Evolutionary conservation across 2,113 vertebrate genomes (phyloP), one percentile per base, ranked within the genome.

Genomic region (Epinephelus moara): DNA sequence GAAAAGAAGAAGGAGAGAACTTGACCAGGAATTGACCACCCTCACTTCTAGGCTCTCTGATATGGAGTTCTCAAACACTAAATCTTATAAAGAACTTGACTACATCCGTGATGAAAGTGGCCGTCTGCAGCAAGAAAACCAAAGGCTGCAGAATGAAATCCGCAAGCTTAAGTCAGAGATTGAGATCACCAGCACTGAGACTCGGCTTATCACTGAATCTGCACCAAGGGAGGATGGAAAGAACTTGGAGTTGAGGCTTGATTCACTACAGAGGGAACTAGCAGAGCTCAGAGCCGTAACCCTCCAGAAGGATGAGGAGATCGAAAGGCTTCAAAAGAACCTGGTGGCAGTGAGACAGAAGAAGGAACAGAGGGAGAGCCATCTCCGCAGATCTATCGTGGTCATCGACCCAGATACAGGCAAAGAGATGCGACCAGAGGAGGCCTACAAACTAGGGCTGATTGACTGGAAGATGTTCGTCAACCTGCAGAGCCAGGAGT

Each of bases 401-500:
- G 96, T 99, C 89, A 99, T 99, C 0, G 98, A 99, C 85, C 98
- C 98, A 0, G 98, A 99, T 61, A 95, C 97, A 0, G 98, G 98
- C 30, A 98, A 96, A 11, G 98, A 99, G 92, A 98, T 99, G 96
- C 95, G 96, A 67, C 98, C 98, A 0, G 96, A 99, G 88, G 98
- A 99, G 90, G 98, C 98, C 50, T 98, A 96, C n/a, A 95, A 95
- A 3, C 90, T 95, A 0, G 97, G 98, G 21, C 95, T 99, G 87
- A 99, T 99, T 3, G 97, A 99, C 75, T 99, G 98, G 98, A 97
- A 96, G 89, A 97, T 99, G 95, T 99, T 97, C 13, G 97, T 98
- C 88, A 99, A 98, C 86, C 95, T 99, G 82, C 96, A 98, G 85
- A 97, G 96, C 77, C 98, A 99, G 87, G 98, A 99, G 88, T 99